Base-by-base conservation (phyloP, 2,888 invertebrate species). In the Spodoptera littoralis region DNA sequence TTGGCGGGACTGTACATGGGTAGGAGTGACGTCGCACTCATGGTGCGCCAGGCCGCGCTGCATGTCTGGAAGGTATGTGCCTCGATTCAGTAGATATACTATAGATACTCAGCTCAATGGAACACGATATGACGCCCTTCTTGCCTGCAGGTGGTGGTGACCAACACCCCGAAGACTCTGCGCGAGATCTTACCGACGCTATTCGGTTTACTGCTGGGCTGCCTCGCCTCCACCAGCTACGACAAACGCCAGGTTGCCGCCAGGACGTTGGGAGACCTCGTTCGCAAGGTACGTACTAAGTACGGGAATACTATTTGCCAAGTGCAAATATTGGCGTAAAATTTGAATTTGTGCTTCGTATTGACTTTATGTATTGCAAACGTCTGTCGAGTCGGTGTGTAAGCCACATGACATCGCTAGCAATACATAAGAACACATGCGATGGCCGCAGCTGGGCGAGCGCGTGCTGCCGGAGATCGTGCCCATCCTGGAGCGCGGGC, bases 221-320 rank as follows among this genome's bases (percentile, higher is more conserved):
- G 99, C 91, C 95, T 99, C 76, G 99, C 99, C 2, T 99, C 98
- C 86, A 98, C 98, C 54, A 99, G 98, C 90, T 98, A 98, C 86
- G 99, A 99, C 91, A 99, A 99, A 89, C 95, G 99, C 79, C 99
- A 99, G 94, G 98, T 99, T 41, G 99, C 99, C 12, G 99, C 99
- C 0, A 95, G 99, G 60, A 99, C 99, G 0, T 95, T 99, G 41
- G 99, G 99, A 6, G 99, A 99, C 93, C 95, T 99, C 67, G 99
- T 99, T 2, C 95, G 99, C 60, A 99, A 99, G 90, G 93, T 93
- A 53, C 12, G 41, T 11, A 36, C 6, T 3, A 2, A 12, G n/a
- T 49, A n/a, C n/a, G 8, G 3, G 8, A 27, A 12, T 0, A 12
- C 12, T 22, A 27, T 48, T 27, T 27, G 9, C 36, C 9, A 0